Evolutionary conservation across 2,888 invertebrate species (phyloP), one percentile per base, ranked within the genome.

Genomic region (Nemapogon koenigi): DNA sequence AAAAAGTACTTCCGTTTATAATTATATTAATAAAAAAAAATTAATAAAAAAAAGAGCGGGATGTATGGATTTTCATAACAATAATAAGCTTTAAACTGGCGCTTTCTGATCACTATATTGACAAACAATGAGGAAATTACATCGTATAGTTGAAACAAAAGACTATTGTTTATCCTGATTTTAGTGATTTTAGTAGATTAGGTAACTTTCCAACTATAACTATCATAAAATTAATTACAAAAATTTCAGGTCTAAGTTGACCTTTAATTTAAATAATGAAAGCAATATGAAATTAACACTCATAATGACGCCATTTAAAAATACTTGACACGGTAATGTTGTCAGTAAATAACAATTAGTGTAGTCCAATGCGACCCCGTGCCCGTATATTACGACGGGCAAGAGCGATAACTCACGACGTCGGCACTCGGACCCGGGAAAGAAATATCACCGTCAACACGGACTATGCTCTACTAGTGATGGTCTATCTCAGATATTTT

Each of bases 391-490:
- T 59, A 52, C 49, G 43, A 51, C 32, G 13, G 13, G 35, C 46
- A 36, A 38, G 41, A 25, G 30, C 16, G 22, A 22, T 31, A 38
- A 38, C 17, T 38, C 38, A 38, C 30, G 18, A 29, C 55, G 53
- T 55, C 50, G 49, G 50, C 53, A 58, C 53, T 39, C 37, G 39
- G 57, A 49, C 55, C 48, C 46, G 43, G 51, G 52, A 70, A 71
- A 75, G 71, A 76, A 73, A 71, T 73, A 76, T 72, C 49, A 59
- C 68, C 55, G 51, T 61, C 61, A 59, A 56, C 64, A 26, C 52
- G 49, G 49, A 55, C 53, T 57, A 52, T 54, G 52, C 53, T 46
- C 46, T 43, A 39, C 16, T 55, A 69, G 64, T 46, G 62, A n/a
- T 55, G 57, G 10, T 16, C 3, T n/a, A n/a, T n/a, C n/a, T n/a